These are phyloP conservation scores for Calyptomena viridis DNA, from an alignment of 2,113 vertebrate genomes.

Conservation along the genomic window DNA sequence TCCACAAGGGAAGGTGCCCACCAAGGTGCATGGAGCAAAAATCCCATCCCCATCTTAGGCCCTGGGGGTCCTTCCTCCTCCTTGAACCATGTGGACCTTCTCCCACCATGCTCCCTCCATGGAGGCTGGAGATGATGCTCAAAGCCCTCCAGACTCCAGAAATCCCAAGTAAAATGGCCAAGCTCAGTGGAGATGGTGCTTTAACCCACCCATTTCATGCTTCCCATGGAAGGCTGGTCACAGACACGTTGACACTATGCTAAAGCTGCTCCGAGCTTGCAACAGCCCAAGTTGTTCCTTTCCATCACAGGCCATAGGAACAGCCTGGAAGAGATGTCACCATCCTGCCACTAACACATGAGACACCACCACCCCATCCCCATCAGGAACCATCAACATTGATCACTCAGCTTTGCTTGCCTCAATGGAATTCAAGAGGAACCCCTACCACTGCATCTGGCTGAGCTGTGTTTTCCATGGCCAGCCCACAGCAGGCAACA, in stretches of 20 bases:
- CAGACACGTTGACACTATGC: rapidly evolving
- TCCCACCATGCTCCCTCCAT: rapidly evolving
- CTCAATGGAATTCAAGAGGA: not conserved
- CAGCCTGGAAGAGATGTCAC: not conserved
- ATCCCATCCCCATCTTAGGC: not conserved
- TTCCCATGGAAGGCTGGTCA: rapidly evolving
- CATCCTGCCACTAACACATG: not conserved
- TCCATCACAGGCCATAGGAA: not conserved
- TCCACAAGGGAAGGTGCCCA: not conserved
- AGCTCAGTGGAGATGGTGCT: not conserved
- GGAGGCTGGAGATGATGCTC: not conserved
- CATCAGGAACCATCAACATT: not conserved
- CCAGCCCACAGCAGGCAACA: not conserved
- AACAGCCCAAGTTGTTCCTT: not conserved
- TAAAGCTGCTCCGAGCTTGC: not conserved
- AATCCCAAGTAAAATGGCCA: not conserved
- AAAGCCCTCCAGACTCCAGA: not conserved
- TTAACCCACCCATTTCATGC: rapidly evolving
- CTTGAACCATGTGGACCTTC: rapidly evolving
- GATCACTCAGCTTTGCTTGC: not conserved
- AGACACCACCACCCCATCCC: not conserved
- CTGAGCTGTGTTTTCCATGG: rapidly evolving
- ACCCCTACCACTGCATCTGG: rapidly evolving
- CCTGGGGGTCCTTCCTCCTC: not conserved
- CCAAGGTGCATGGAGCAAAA: not conserved